A percentile compares a stretch with the other conserved stretches of the same genome.
These are phyloP conservation scores for Suillia variegata DNA, from an alignment of 2,888 invertebrate genomes.

Conservation along the genomic window DNA sequence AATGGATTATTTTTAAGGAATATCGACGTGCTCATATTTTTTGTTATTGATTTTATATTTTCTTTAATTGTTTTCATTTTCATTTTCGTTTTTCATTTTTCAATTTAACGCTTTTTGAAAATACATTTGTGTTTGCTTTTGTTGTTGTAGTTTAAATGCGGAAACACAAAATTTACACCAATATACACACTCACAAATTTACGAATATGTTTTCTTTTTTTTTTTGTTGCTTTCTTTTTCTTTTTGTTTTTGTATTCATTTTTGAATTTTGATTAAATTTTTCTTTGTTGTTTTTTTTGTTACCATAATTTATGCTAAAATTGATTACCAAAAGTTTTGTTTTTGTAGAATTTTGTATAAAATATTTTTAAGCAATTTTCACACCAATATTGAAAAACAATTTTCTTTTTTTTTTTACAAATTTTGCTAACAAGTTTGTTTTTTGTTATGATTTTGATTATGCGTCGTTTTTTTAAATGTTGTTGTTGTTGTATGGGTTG, in stretches of 20 bases:
- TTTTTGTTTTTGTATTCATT: no score
- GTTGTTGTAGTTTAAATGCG: constrained; percentile 13
- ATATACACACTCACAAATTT: constrained; percentile 31
- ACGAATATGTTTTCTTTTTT: constrained; percentile 10
- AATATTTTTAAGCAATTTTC: constrained; percentile 8
- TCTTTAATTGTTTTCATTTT: constrained; percentile 28
- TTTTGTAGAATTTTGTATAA: constrained; percentile 4
- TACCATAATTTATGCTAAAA: constrained; percentile 27
- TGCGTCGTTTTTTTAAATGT: constrained; percentile 16
- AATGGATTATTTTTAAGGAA: constrained; percentile 41
- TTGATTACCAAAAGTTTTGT: constrained; percentile 5
- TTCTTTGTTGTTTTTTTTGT: constrained; percentile 27
- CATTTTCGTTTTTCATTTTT: constrained; percentile 28
- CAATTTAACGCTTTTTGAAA: no score
- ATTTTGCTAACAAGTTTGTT: constrained; percentile 15
- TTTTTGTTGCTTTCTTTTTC: no score
- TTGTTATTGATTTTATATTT: constrained; percentile 36
- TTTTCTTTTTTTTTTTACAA: neutral
- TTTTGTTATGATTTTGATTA: constrained; percentile 15
- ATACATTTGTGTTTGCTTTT: constrained; percentile 28
- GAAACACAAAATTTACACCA: constrained; percentile 22
- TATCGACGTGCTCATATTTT: constrained; percentile 52
- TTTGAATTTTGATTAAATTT: constrained; percentile 16
- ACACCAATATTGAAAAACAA: constrained; percentile 8
- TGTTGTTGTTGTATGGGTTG: no score